Percentiles rank a stretch among this genome's conserved stretches.
Evolutionary conservation across 1,140 invertebrate genomes (phyloP).

Genomic region (Triops longicaudatus): DNA sequence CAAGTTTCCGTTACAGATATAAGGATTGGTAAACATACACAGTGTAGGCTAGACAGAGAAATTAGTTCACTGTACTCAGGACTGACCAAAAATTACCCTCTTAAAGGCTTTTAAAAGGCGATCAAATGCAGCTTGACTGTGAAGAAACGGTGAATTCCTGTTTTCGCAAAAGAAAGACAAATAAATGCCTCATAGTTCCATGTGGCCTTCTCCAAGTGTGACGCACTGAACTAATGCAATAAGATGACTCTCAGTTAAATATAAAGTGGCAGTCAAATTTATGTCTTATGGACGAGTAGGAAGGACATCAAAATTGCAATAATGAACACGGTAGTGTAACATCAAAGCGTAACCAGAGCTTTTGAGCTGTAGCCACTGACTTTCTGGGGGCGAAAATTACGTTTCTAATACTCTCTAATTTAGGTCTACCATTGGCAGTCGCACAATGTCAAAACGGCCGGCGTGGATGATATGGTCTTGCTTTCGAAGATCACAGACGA

Average conservation of each 20-base stretch:
- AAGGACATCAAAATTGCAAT: not conserved
- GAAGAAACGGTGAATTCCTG: too few relatives aligned
- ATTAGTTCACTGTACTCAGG: not conserved
- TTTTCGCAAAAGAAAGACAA: too few relatives aligned
- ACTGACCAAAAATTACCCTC: not conserved
- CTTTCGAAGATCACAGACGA: slow-evolving; percentile 60
- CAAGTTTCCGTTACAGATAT: not conserved
- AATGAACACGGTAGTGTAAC: not conserved
- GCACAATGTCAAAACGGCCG: slow-evolving; percentile 63
- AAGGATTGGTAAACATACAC: not conserved
- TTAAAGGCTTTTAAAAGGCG: too few relatives aligned
- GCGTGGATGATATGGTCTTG: slow-evolving; percentile 74
- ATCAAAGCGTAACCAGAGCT: too few relatives aligned
- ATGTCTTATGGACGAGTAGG: too few relatives aligned
- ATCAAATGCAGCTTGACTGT: too few relatives aligned
- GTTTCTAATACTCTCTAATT: slow-evolving; percentile 29
- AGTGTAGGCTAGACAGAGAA: not conserved
- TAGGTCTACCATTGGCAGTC: slow-evolving; percentile 70
- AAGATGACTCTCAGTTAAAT: too few relatives aligned
- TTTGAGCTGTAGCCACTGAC: not conserved
- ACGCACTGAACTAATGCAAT: too few relatives aligned
- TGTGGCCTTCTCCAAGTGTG: too few relatives aligned
- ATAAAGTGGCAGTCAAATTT: too few relatives aligned
- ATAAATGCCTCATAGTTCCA: too few relatives aligned
- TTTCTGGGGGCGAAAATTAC: not conserved